Conservation (phyloP, 35 echinoderm and acorn worm genomes). For the Ophiothrix spiculata region DNA sequence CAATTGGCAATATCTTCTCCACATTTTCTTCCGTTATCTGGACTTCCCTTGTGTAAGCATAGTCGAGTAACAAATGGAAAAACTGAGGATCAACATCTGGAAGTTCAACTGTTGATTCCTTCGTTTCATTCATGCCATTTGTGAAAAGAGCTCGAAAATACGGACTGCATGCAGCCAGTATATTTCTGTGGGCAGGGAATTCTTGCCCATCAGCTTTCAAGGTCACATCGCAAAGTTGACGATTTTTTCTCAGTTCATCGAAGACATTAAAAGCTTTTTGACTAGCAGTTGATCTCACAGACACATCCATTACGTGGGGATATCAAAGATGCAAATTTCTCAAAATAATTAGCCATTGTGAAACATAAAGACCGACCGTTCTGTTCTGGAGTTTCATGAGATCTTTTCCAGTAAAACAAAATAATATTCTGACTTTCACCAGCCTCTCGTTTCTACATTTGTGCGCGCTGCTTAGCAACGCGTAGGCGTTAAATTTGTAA, state of each 20-base stretch:
- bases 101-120: slow-evolving; percentile 59
- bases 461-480: too few species aligned
- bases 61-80: slow-evolving; percentile 75
- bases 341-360: too few species aligned
- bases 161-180: slow-evolving; percentile 82
- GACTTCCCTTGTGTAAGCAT: slow-evolving; percentile 77
- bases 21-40: slow-evolving; percentile 83
- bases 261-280: slow-evolving; percentile 58
- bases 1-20: slow-evolving; percentile 62
- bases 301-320: too few species aligned
- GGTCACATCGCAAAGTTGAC: slow-evolving; percentile 86
- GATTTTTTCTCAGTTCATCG: slow-evolving; percentile 70
- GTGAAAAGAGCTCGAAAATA: slow-evolving; percentile 97
- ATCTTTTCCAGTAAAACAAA: too few species aligned
- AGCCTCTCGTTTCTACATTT: too few species aligned
- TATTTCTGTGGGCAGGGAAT: slow-evolving; percentile 93
- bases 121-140: slow-evolving; percentile 91
- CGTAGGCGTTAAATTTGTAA: too few species aligned
- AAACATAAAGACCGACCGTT: too few species aligned
- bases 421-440: too few species aligned
- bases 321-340: too few species aligned
- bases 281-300: background rate
- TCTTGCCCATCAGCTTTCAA: slow-evolving; percentile 67
- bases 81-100: slow-evolving; percentile 62
- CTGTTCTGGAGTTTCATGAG: too few species aligned